Evolutionary conservation across 2,888 invertebrate species (phyloP).

Genomic region (Pyrrhia umbra): DNA sequence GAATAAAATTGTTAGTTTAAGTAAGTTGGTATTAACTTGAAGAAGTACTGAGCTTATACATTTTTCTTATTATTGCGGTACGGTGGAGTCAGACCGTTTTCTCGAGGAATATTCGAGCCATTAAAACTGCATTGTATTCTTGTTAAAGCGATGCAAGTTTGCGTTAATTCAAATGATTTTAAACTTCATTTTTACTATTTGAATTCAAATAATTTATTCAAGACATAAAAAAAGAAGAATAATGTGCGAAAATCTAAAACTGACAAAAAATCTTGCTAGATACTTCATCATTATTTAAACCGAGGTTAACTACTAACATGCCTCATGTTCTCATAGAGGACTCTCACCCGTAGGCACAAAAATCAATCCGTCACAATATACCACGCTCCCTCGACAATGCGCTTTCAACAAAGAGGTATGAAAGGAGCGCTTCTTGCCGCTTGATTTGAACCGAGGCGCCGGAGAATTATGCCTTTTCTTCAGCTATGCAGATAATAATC

Average conservation of each 20-base stretch:
- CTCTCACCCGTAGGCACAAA: conserved; percentile 46
- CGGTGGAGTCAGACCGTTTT: conserved; percentile 18
- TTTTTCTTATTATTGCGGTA: conserved; percentile 37
- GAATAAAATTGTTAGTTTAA: conserved; percentile 51
- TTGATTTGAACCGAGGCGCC: conserved; percentile 65
- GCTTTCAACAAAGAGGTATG: conserved; percentile 69
- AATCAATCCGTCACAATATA: conserved; percentile 30
- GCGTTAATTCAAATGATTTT: background rate
- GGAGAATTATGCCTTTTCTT: conserved; percentile 57
- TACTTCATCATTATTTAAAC: background rate
- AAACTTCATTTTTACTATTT: background rate
- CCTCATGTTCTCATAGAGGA: conserved; percentile 39
- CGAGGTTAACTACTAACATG: background rate
- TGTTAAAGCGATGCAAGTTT: conserved; percentile 31
- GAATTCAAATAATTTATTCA: background rate
- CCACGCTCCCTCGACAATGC: conserved; percentile 60
- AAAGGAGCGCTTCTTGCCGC: conserved; percentile 66
- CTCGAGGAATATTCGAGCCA: background rate
- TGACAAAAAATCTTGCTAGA: no score
- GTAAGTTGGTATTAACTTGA: conserved; percentile 42
- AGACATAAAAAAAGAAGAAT: background rate
- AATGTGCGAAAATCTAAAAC: background rate
- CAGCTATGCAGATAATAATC: conserved; percentile 60
- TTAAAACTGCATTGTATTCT: conserved; percentile 8
- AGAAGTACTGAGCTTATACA: conserved; percentile 30